A percentile compares a stretch with the other conserved stretches of the same genome.
phyloP scores from a whole-genome alignment of 92 coral and sea anemone species.

The Isaurus tuberculatus region DNA sequence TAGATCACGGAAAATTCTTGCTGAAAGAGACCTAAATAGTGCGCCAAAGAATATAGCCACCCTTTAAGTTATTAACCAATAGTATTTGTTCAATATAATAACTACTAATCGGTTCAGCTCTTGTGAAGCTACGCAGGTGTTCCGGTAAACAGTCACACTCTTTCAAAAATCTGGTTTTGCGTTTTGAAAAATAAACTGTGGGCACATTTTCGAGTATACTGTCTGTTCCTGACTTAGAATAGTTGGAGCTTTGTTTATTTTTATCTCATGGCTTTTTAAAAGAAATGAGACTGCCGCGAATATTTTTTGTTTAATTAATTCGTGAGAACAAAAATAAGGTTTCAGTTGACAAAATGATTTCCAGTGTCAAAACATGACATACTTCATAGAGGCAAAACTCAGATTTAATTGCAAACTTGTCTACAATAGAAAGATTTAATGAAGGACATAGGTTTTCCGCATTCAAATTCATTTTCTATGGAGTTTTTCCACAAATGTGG shows the following conservation, averaged over 20 bases:
- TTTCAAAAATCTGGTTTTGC: constrained; percentile 23
- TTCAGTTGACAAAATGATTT: constrained; percentile 32
- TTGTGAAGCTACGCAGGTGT: constrained; percentile 48
- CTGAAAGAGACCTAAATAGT: constrained; percentile 33
- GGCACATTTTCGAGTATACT: neutral
- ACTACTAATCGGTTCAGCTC: constrained; percentile 32
- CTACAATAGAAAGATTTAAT: neutral
- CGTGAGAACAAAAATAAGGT: constrained; percentile 2
- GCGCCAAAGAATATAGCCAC: constrained; percentile 27
- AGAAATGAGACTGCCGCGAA: neutral
- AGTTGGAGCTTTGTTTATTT: neutral
- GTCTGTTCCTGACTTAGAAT: neutral
- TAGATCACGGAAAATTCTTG: constrained; percentile 18
- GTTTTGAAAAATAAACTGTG: constrained; percentile 5
- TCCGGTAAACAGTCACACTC: constrained; percentile 16
- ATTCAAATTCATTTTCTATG: constrained; percentile 4
- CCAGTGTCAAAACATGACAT: constrained; percentile 33
- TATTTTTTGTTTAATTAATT: constrained; percentile 2
- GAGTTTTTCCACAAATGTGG: constrained; percentile 4
- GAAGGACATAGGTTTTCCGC: neutral
- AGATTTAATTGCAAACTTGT: constrained; percentile 19
- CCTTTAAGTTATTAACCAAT: constrained; percentile 12
- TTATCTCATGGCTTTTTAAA: neutral
- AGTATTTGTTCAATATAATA: constrained; percentile 9
- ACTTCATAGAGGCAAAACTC: constrained; percentile 18